Evolutionary conservation across 2,113 vertebrate species (phyloP), one percentile per base, ranked within the genome.

Genomic region (Malurus elegans): DNA sequence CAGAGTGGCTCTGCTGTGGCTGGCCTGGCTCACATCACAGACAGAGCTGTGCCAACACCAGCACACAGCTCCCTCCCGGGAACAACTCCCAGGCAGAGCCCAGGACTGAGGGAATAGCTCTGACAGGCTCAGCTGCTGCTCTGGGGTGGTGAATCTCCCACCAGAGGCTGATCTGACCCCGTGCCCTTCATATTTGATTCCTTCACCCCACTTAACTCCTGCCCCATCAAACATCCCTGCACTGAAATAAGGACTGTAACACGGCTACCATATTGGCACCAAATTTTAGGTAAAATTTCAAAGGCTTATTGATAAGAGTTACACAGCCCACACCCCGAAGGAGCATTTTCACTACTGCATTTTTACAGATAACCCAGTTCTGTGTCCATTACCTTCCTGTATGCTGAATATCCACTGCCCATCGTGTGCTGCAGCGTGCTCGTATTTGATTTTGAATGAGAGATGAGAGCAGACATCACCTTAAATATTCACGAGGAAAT

Each of bases 401-500:
- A 50, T n/a, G 28, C 50, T 53, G 40, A 66, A 76, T 3, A 73
- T 20, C 54, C 54, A 26, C 54, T 66, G 54, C 50, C 42, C 44
- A 2, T 62, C 0, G 0, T 87, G 57, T 36, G 19, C 57, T 91
- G 29, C 48, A 24, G 32, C 7, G 86, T 87, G 95, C 61, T 83
- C 66, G 48, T 67, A 29, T 34, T 94, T 94, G 71, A 90, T 95
- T 97, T 73, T 85, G 58, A 75, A 54, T 65, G 70, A 76, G 79
- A 92, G 54, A 96, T 84, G 40, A 96, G 72, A 94, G 42, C 42
- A 97, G 91, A 90, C 71, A 74, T 83, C 90, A 93, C 40, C 72
- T 95, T 93, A 97, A 97, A 95, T 92, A 95, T 96, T 97, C 96
- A 97, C 24, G n/a, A 79, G 90, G 91, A 96, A 90, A 90, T 93